Base-by-base conservation (phyloP, 2,888 invertebrate species). In the Microplitis deprimator region DNA sequence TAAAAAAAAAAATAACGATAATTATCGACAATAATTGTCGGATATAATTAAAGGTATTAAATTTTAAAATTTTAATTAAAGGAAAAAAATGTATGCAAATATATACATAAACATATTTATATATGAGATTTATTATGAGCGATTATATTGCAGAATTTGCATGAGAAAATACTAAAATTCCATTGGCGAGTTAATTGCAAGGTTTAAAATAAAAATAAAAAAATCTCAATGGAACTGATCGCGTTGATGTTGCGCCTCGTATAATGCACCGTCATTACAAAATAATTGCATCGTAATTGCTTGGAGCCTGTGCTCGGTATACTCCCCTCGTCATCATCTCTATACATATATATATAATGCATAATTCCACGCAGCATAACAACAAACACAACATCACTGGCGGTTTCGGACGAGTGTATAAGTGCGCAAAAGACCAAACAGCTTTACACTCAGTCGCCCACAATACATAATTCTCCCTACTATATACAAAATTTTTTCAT, bases 261-360 rank as follows among this genome's bases (percentile, higher is more conserved):
- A 62, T 73, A 68, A 74, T 75, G 50, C 71, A 64, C 71, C 75
- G 50, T 70, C 78, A 76, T 80, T 78, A 77, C 77, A 79, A 81
- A 79, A 82, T 84, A 84, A 84, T 84, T 81, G 80, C 80, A 40
- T 61, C 78, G 80, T 81, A 83, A 84, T 84, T 82, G 83, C 81
- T 79, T 75, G 68, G 77, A 38, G 72, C 72, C 79, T 70, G 67
- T 67, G 38, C 67, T 67, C 62, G 20, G 13, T 67, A 29, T 67
- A 67, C 38, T 38, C 29, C 38, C 50, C 50, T 50, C 50, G 13
- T 50, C 50, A 50, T 50, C 50, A 50, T 50, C 50, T 50, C 50
- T 50, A 50, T 50, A 50, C 2, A 50, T 50, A 50, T 41, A 41
- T 10, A 41, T 6, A 10, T 50, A 50, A 50, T 50, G 6, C 50